phyloP scores from a whole-genome alignment of 1,140 invertebrate genomes.

The Galleria mellonella region DNA sequence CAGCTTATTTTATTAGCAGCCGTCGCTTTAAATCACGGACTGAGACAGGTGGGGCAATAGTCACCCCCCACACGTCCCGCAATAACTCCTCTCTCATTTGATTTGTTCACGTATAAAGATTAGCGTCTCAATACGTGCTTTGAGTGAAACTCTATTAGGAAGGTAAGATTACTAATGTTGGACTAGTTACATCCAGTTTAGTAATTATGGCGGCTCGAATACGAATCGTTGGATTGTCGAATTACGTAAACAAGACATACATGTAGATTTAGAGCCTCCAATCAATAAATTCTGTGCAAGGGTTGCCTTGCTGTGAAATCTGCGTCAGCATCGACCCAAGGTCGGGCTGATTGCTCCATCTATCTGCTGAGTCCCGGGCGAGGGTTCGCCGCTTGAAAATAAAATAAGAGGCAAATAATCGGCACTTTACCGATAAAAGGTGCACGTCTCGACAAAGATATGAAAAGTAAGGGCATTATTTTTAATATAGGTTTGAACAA shows the following conservation, averaged over 20 bases:
- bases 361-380: conserved; percentile 35
- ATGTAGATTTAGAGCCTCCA: conserved; percentile 52
- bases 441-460: conserved; percentile 16
- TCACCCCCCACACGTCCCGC: conserved; percentile 34
- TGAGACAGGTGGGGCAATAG: conserved; percentile 36
- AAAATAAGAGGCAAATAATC: conserved; percentile 59
- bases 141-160: conserved; percentile 9
- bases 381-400: conserved; percentile 33
- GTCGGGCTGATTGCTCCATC: conserved; percentile 59
- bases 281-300: conserved; percentile 56
- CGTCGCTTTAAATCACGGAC: conserved; percentile 39
- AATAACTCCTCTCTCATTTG: conserved; percentile 34
- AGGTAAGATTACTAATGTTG: conserved; percentile 9
- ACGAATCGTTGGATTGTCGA: conserved; percentile 3
- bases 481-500: conserved; percentile 6
- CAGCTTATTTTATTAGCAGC: conserved; percentile 46
- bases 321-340: conserved; percentile 52
- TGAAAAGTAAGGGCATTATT: conserved; percentile 10
- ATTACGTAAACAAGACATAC: conserved; percentile 34
- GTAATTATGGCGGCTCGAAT: conserved; percentile 7
- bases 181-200: conserved; percentile 18
- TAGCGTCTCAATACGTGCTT: conserved; percentile 17
- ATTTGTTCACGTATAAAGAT: conserved; percentile 23
- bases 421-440: conserved; percentile 18
- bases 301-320: conserved; percentile 37